Conservation (phyloP, 2,888 invertebrate species). For the Eupithecia dodoneata region DNA sequence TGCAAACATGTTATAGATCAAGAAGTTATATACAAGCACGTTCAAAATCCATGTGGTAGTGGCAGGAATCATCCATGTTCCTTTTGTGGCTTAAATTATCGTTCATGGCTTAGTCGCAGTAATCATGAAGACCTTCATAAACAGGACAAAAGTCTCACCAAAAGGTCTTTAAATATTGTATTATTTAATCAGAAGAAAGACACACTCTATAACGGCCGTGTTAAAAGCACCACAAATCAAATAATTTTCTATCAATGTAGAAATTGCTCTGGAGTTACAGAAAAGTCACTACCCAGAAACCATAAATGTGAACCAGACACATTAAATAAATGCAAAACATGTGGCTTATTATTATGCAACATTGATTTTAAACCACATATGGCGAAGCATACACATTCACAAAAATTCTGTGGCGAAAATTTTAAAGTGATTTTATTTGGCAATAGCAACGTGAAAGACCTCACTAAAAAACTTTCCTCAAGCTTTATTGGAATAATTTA, state of each 20-base stretch:
- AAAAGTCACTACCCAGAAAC: constrained; percentile 53
- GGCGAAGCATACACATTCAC: constrained; percentile 57
- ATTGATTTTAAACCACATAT: constrained; percentile 57
- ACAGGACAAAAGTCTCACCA: constrained; percentile 38
- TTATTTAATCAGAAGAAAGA: constrained; percentile 61
- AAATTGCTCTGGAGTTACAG: constrained; percentile 60
- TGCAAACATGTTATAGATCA: constrained; percentile 61
- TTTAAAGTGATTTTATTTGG: constrained; percentile 68
- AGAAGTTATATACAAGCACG: constrained; percentile 54
- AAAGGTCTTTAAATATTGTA: constrained; percentile 60
- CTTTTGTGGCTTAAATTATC: constrained; percentile 60
- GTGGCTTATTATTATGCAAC: constrained; percentile 57
- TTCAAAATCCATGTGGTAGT: constrained; percentile 51
- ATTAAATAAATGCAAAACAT: constrained; percentile 59
- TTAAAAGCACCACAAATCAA: constrained; percentile 46
- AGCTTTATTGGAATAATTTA: constrained; percentile 58
- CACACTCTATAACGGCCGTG: constrained; percentile 49
- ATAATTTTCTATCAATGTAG: constrained; percentile 68
- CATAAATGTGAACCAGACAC: constrained; percentile 50
- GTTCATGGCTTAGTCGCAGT: constrained; percentile 49
- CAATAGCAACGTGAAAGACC: constrained; percentile 22
- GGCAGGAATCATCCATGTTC: constrained; percentile 58
- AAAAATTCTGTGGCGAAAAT: constrained; percentile 54
- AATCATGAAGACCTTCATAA: constrained; percentile 62
- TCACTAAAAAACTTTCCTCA: constrained; percentile 29